Percentiles rank a stretch among this genome's conserved stretches.
phyloP scores from a whole-genome alignment of 1,140 invertebrate genomes.

The Cydia amplana region DNA sequence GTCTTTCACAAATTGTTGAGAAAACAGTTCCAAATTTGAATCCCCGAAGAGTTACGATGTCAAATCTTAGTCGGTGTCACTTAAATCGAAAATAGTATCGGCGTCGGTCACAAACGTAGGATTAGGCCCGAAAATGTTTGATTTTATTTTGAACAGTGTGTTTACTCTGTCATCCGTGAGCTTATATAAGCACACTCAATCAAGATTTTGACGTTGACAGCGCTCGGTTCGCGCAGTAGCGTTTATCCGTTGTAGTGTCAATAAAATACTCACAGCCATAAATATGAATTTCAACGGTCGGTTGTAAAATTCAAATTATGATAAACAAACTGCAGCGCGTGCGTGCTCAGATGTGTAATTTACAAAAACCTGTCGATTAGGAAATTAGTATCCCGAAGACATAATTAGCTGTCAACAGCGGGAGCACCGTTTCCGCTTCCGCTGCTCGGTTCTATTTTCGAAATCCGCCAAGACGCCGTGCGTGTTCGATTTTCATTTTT shows the following conservation, averaged over 20 bases:
- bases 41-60: conserved; percentile 72
- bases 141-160: conserved; percentile 44
- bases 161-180: conserved; percentile 48
- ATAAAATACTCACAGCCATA: conserved; percentile 58
- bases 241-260: conserved; percentile 48
- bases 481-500: conserved; percentile 46
- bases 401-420: conserved; percentile 75
- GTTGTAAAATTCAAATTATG: conserved; percentile 68
- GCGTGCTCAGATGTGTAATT: conserved; percentile 41
- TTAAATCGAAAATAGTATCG: conserved; percentile 56
- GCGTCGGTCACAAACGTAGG: conserved; percentile 40
- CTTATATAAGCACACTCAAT: conserved; percentile 52
- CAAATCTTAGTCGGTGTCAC: conserved; percentile 66
- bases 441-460: conserved; percentile 68
- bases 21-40: conserved; percentile 65
- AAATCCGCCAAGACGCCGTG: conserved; percentile 59
- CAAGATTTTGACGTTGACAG: conserved; percentile 56
- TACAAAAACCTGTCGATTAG: conserved; percentile 71
- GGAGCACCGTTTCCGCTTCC: conserved; percentile 70
- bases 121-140: conserved; percentile 39
- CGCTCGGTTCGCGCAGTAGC: conserved; percentile 42
- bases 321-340: conserved; percentile 57
- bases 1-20: conserved; percentile 36
- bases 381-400: conserved; percentile 67
- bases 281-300: conserved; percentile 65